Base-by-base conservation (phyloP, 2,113 vertebrate species). In the Oncorhynchus keta region DNA sequence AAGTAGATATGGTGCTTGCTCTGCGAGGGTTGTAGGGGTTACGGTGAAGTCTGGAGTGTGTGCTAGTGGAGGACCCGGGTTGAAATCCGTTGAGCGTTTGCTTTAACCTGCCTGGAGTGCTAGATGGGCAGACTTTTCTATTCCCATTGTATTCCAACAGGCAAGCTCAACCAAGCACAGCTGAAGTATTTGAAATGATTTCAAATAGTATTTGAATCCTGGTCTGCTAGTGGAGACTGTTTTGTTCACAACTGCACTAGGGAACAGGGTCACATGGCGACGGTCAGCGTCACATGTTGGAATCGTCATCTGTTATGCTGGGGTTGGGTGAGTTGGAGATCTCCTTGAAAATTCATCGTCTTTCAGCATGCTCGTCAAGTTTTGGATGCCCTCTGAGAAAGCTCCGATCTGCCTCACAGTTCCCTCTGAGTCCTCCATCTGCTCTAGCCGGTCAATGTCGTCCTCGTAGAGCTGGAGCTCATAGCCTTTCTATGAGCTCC, bases 281-380 rank as follows among this genome's bases (percentile, higher is more conserved):
- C 64, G 26, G 16, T 20, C 57, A 14, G 76, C 13, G 87, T 98
- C 94, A 98, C 81, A 97, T 94, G 0, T 94, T 97, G 12, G 95
- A 97, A 81, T 99, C 96, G 49, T 98, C 96, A 1, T 99, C 96
- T 18, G 95, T 97, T 39, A 97, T 91, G 69, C 96, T 97, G 91
- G 93, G 88, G 78, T 95, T 96, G 0, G 95, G 96, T 2, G 96
- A 99, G 72, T 94, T 89, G 0, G 95, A 93, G 76, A 93, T 90
- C 85, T 97, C 97, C 82, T 94, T 97, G 83, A 99, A 99, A 99
- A 94, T 76, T 97, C 97, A 0, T 99, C 98, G 62, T 99, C 97
- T 86, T 99, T 98, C 65, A 99, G 78, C 98, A 99, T 99, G 89
- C 97, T 97, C 98, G n/a, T n/a, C n/a, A n/a, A n/a, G n/a, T n/a